Evolutionary conservation across 2,113 vertebrate genomes (phyloP), one percentile per base, ranked within the genome.

Genomic region (Larimichthys crocea): DNA sequence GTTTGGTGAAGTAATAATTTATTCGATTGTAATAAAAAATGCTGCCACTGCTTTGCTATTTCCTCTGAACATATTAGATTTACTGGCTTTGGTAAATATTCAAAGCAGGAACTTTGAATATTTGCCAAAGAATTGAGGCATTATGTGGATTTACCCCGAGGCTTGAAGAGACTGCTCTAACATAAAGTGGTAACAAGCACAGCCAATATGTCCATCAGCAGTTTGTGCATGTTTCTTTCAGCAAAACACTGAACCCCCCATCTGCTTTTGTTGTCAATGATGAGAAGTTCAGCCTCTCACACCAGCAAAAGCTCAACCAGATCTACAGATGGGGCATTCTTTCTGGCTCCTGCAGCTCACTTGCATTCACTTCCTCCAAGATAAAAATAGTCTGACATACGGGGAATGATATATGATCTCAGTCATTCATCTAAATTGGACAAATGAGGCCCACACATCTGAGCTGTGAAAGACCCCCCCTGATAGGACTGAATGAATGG

Each of bases 381-480:
- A 88, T 82, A 84, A 79, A 89, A 90, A 93, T 88, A 87, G 87
- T 77, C 53, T 53, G 77, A 90, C 87, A 80, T 79, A 75, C 85
- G 76, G 84, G 69, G 79, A 88, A 86, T 87, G 89, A 92, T 88
- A 86, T 91, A 91, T 80, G 88, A 92, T 88, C 86, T 85, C 69
- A 86, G 86, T 91, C 83, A 90, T 88, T 90, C 86, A 86, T 88
- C 83, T 88, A 86, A 92, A 93, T 91, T 92, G 91, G 88, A 90
- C 88, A 91, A 92, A 93, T 90, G 87, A 91, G 91, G 85, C 80
- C 85, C 85, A 89, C 84, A 82, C 69, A 46, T 90, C 76, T 76
- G 86, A 89, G 67, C 83, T 76, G 87, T 83, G 86, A 92, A 83
- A 83, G 63, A 80, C 71, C 64, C 65, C 56, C 55, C 69, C 42